Base-by-base conservation (phyloP, 2,888 invertebrate genomes). In the Crocallis elinguaria region DNA sequence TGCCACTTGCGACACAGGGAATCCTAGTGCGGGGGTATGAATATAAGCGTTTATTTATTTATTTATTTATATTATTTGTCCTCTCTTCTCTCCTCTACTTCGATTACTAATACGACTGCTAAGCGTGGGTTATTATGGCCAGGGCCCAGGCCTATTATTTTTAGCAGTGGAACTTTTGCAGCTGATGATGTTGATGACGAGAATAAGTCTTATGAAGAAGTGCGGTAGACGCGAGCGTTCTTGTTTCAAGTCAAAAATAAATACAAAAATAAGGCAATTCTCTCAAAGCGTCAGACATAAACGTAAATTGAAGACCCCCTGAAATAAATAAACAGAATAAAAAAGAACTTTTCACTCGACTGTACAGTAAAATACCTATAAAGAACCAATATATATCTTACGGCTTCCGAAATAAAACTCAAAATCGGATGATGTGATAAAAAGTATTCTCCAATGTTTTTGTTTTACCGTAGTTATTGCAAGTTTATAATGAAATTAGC, bases 401-500 rank as follows among this genome's bases (percentile, higher is more conserved):
- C 12, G 0, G 5, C 25, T 6, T 8, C 8, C 2, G 3, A 0
- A 3, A 43, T 49, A 54, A 38, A 48, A 42, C n/a, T 35, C n/a
- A 49, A 43, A 49, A 12, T 52, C 3, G 29, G n/a, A 19, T 33
- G 33, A 4, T 23, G 3, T 9, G 8, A 19, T 32, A 13, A n/a
- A 17, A 35, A 25, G 30, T 23, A 27, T 16, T 25, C 32, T 30
- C 29, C 30, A 17, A 46, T 46, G 46, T 42, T 52, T 44, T 57
- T 57, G 57, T 61, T 63, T 58, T 48, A 42, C 45, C 33, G 49
- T 57, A 52, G 58, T 58, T 54, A 50, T 46, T 32, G 45, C 21
- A 58, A 63, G 60, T 63, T 63, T 43, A 32, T 53, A 51, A 58
- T 54, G 54, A 58, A 58, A 60, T 63, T 58, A 63, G 38, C 46